phyloP scores from a whole-genome alignment of 30 jellyfish, hydroid and myxozoan genomes.

The Turritopsis rubra region DNA sequence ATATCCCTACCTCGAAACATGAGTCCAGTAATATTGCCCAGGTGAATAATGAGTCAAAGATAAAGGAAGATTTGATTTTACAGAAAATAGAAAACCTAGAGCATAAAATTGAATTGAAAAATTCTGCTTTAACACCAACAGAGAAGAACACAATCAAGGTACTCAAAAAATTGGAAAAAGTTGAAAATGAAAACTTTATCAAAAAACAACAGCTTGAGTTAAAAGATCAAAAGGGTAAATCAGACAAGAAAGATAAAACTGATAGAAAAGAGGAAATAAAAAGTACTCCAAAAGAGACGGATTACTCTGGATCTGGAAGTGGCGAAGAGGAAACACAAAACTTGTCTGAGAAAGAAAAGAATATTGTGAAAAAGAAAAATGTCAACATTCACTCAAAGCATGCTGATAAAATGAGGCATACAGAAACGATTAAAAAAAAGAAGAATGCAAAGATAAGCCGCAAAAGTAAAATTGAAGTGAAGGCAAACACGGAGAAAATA shows the following conservation, averaged over 20 bases:
- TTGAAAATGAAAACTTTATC: constrained; percentile 3
- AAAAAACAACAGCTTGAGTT: constrained; percentile 4
- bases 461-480: background rate
- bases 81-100: constrained; percentile 22
- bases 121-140: background rate
- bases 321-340: constrained; percentile 27
- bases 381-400: background rate
- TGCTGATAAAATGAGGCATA: background rate
- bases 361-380: constrained; percentile 21
- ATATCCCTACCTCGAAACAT: background rate
- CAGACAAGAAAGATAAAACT: constrained; percentile 6
- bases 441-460: background rate
- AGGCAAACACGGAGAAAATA: constrained; percentile 18
- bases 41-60: background rate
- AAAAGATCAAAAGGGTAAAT: constrained; percentile 35
- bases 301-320: constrained; percentile 29
- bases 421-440: background rate
- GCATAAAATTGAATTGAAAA: constrained; percentile 12
- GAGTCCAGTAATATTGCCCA: background rate
- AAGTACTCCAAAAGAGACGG: constrained; percentile 14
- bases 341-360: constrained; percentile 1
- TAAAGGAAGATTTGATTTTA: constrained; percentile 21
- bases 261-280: background rate
- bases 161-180: background rate
- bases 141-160: background rate